phyloP scores from a whole-genome alignment of 2,888 invertebrate species.

The Erpobdella octoculata region DNA sequence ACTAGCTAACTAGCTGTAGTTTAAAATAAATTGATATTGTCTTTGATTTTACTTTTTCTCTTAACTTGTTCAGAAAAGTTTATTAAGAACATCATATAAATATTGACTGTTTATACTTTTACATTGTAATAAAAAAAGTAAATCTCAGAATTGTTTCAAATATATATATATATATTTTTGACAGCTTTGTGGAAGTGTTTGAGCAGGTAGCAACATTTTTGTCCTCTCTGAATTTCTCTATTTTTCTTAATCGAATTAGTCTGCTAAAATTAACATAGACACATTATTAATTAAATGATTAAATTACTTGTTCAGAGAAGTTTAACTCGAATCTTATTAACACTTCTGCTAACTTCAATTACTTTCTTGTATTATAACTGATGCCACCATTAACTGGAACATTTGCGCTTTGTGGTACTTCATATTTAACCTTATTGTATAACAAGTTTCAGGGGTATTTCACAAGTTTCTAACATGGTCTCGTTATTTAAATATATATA shows the following conservation, averaged over 20 bases:
- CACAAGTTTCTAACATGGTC: constrained; percentile 3
- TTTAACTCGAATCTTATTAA: constrained; percentile 3
- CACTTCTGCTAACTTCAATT: constrained; percentile 1
- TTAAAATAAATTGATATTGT: too few species aligned
- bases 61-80: not conserved
- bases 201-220: not conserved
- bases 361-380: not conserved
- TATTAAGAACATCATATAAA: not conserved
- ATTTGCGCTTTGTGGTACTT: not conserved
- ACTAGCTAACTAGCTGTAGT: too few species aligned
- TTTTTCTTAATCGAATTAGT: not conserved
- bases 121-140: not conserved
- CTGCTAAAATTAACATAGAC: constrained; percentile 3
- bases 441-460: not conserved
- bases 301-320: not conserved
- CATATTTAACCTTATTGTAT: not conserved
- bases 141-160: not conserved
- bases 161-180: not conserved
- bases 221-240: not conserved
- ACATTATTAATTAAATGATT: not conserved
- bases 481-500: too few species aligned
- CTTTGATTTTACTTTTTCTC: too few species aligned
- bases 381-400: not conserved
- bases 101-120: not conserved
- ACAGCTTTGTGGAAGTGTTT: constrained; percentile 3